phyloP scores from a whole-genome alignment of 2,797 vertebrate genomes.

The Nannoperca obscura region DNA sequence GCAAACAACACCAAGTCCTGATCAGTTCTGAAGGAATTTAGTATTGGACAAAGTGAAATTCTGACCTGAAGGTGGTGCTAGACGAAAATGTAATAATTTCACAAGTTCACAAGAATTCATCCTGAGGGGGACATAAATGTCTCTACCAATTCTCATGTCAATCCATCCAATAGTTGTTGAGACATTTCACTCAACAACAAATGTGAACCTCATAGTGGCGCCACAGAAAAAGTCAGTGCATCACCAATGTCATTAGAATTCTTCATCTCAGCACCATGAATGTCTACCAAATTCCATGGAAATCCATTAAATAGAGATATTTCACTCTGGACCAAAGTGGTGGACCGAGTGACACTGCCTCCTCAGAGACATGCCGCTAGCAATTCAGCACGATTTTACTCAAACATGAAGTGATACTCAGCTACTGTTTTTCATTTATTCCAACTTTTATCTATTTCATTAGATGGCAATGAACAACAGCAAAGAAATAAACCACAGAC shows the following conservation, averaged over 20 bases:
- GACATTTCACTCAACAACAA: background rate
- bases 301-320: no score
- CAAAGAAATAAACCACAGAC: conserved; percentile 1
- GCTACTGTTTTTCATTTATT: conserved; percentile 1
- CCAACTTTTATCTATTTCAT: background rate
- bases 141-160: background rate
- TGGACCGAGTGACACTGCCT: background rate
- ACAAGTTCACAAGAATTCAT: background rate
- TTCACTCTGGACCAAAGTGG: background rate
- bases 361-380: background rate
- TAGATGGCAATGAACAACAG: background rate
- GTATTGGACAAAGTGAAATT: background rate
- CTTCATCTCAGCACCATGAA: background rate
- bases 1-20: background rate
- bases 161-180: no score
- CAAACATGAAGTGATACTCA: background rate
- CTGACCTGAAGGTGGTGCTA: background rate
- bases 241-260: background rate
- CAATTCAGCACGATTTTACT: background rate
- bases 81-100: background rate
- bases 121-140: background rate
- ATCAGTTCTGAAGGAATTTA: background rate
- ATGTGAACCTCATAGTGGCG: background rate
- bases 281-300: no score
- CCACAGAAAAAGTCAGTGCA: background rate